A percentile compares a stretch with the other conserved stretches of the same genome.
These are phyloP conservation scores for Pristis pectinata DNA, from an alignment of 2,797 vertebrate genomes.

Conservation along the genomic window DNA sequence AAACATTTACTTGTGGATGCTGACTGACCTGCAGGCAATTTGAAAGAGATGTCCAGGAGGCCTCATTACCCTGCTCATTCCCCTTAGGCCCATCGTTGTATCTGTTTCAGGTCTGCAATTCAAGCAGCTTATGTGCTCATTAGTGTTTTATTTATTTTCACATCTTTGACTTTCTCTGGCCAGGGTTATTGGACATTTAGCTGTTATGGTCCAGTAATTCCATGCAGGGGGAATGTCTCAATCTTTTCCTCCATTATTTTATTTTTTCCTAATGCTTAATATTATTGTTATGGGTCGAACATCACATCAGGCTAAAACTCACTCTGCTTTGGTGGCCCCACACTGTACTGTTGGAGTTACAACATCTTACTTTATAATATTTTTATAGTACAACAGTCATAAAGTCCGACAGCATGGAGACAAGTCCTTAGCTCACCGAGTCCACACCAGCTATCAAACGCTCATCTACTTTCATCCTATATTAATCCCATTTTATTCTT, in stretches of 20 bases:
- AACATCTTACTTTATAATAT: background rate
- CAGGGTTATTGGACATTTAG: background rate
- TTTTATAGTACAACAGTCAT: background rate
- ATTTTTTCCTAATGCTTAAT: background rate
- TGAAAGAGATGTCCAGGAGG: background rate
- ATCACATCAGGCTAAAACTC: background rate
- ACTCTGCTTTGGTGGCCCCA: background rate
- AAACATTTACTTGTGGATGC: too few species aligned
- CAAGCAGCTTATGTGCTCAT: too few species aligned
- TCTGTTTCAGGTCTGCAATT: background rate
- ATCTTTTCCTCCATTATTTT: background rate
- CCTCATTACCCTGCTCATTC: background rate
- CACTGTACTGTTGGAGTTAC: background rate
- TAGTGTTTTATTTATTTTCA: background rate
- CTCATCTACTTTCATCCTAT: too few species aligned
- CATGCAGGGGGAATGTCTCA: background rate
- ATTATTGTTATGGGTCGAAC: background rate
- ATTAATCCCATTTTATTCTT: too few species aligned
- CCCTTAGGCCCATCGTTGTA: background rate
- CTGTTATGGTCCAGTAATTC: background rate
- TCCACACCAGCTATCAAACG: too few species aligned
- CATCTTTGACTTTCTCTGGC: background rate
- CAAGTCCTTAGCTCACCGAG: too few species aligned
- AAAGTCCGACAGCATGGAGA: too few species aligned
- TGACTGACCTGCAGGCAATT: background rate